Percentiles rank a stretch among this genome's conserved stretches.
phyloP scores from a whole-genome alignment of 2,888 invertebrate species.

The Rosalia funebris region DNA sequence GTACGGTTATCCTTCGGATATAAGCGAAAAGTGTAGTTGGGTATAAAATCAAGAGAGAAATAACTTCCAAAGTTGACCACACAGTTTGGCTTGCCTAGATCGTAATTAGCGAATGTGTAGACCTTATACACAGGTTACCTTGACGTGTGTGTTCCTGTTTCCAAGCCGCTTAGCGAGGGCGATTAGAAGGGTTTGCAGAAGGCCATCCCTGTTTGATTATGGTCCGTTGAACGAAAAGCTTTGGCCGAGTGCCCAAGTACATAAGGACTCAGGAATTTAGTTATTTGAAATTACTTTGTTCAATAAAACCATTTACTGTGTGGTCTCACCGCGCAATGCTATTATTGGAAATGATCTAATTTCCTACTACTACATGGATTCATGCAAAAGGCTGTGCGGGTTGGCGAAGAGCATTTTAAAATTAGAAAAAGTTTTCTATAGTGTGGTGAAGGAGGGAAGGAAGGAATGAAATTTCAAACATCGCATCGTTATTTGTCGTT shows the following conservation, averaged over 20 bases:
- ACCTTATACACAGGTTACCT: constrained; percentile 23
- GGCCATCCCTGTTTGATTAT: constrained; percentile 24
- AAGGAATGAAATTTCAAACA: too few species aligned
- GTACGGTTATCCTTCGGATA: constrained; percentile 2
- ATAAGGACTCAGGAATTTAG: constrained; percentile 9
- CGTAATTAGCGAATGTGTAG: constrained; percentile 28
- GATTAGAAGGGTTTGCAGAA: constrained; percentile 23
- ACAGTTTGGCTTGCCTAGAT: constrained; percentile 19
- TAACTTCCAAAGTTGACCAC: constrained; percentile 25
- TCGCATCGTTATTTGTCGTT: too few species aligned
- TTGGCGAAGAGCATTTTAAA: too few species aligned
- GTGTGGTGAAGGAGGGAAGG: too few species aligned
- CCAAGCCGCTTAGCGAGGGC: constrained; percentile 27
- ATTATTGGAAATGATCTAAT: too few species aligned
- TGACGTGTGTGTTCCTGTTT: constrained; percentile 26
- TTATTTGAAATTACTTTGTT: constrained; percentile 2
- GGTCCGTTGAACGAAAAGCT: constrained; percentile 19
- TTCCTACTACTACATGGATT: too few species aligned
- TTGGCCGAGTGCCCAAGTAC: constrained; percentile 17
- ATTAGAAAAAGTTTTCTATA: too few species aligned
- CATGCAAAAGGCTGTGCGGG: too few species aligned
- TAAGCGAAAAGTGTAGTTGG: constrained; percentile 13
- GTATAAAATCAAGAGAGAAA: constrained; percentile 15
- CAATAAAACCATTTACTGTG: not conserved
- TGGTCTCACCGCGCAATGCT: not conserved